Base-by-base conservation (phyloP, 1,140 invertebrate genomes). In the Drosophila dunni region DNA sequence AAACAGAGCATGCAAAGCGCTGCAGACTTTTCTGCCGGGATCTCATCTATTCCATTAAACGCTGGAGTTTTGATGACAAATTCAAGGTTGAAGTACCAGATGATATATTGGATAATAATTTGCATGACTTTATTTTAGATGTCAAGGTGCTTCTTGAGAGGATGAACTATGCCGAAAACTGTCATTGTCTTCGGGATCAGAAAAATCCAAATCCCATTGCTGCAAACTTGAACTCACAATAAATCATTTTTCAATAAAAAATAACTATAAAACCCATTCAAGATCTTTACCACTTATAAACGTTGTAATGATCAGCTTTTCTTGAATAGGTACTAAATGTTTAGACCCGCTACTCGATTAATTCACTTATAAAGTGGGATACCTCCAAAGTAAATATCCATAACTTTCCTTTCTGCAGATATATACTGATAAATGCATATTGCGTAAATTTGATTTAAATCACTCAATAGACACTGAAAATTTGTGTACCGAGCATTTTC, bases 1-100 rank as follows among this genome's bases (percentile, higher is more conserved):
- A 5, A 40, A 9, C 9, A 4, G 11, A 17, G 11, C 5, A 6
- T 6, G 40, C 1, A 13, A 13, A 7, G 5, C 11, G 40, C 1
- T 42, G 40, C 13, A 42, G 13, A 10, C 40, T 13, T 5, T 66
- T 66, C 13, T 66, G 63, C 29, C 36, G 9, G 33, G 63, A 66
- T 36, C 2, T 66, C 0, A 6, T 36, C 1, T n/a, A 20, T 6
- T 56, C 51, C 15, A 66, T 66, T 40, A 45, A 3, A 20, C 29
- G 0, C 11, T 66, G 63, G 63, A 34, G 7, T 2, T 0, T 46
- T n/a, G 50, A 13, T 4, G 44, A 20, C 20, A 1, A n/a, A 3
- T 6, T 17, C 0, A n/a, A 36, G n/a, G 29, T 48, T 7, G 13
- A 38, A 3, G 38, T 56, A 38, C 53, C 53, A 9, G 53, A 56